Evolutionary conservation across 2,113 vertebrate genomes (phyloP), one percentile per base, ranked within the genome.

Genomic region (Podocnemis expansa): DNA sequence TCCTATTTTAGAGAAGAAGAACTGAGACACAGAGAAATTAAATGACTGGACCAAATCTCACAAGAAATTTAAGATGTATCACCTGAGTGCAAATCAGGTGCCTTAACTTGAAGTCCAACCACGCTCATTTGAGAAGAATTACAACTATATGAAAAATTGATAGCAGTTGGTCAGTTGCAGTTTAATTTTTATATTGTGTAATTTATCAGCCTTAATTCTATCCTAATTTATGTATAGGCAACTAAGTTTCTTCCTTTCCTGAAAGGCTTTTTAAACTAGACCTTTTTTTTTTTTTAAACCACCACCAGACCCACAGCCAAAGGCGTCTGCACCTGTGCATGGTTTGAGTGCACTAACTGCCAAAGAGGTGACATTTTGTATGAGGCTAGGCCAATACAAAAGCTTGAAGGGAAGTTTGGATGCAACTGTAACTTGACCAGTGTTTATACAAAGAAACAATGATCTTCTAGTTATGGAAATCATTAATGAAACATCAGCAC

Each of bases 401-500:
- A 85, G 82, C 93, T 91, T 79, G 79, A 81, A 86, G 94, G 92
- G 89, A 91, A 93, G 96, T 96, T 94, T 88, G 80, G 45, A 92
- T 96, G 85, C 41, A 81, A 91, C 84, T 96, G 78, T 90, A 95
- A 91, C 82, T 93, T 94, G 81, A 87, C 95, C 91, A 96, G 81
- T 73, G 67, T 97, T 95, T 95, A 94, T 84, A 87, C 94, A 91
- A 89, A 93, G 79, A 91, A 96, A 97, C 95, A 97, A 84, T 96
- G 84, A 89, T 95, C 55, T 85, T 95, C 93, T 97, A 97, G 94
- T 97, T 94, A 86, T 14, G 79, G 80, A 97, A 82, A 97, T 95
- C 92, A 96, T 96, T 97, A 96, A 97, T 94, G 93, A 96, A 96
- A 93, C 92, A 93, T 97, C 96, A 97, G 94, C 51, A 22, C 52